Evolutionary conservation across 2,888 invertebrate genomes (phyloP).

Genomic region (Trisateles emortualis): DNA sequence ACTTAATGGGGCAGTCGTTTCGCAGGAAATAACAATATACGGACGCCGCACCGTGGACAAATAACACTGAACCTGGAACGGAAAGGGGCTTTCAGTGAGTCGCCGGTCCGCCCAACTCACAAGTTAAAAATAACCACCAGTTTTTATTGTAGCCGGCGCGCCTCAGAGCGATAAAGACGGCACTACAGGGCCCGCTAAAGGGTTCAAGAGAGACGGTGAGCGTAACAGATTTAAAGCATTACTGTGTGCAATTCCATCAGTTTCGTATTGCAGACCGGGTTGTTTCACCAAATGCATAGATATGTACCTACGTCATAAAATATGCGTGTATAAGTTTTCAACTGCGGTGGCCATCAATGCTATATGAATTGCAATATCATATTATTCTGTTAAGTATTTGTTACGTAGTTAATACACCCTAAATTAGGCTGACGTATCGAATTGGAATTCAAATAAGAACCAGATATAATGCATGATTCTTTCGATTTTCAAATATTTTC

Average conservation of each 20-base stretch:
- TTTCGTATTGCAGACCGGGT: slow-evolving; percentile 60
- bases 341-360: too few species aligned
- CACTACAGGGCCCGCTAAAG: slow-evolving; percentile 65
- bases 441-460: too few species aligned
- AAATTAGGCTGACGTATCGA: too few species aligned
- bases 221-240: slow-evolving; percentile 78
- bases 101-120: slow-evolving; percentile 75
- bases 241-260: slow-evolving; percentile 77
- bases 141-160: slow-evolving; percentile 82
- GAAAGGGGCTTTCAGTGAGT: slow-evolving; percentile 78
- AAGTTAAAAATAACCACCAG: slow-evolving; percentile 86
- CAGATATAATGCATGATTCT: too few species aligned
- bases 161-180: slow-evolving; percentile 77
- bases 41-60: slow-evolving; percentile 41
- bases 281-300: slow-evolving; percentile 42
- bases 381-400: too few species aligned
- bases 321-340: background rate
- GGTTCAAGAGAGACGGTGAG: slow-evolving; percentile 74
- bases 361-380: too few species aligned
- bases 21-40: slow-evolving; percentile 1
- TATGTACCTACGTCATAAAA: background rate
- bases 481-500: too few species aligned
- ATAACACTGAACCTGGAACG: slow-evolving; percentile 72
- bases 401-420: too few species aligned
- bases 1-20: background rate